Evolutionary conservation across 2,888 invertebrate species (phyloP).

Genomic region (Leuctra nigra): DNA sequence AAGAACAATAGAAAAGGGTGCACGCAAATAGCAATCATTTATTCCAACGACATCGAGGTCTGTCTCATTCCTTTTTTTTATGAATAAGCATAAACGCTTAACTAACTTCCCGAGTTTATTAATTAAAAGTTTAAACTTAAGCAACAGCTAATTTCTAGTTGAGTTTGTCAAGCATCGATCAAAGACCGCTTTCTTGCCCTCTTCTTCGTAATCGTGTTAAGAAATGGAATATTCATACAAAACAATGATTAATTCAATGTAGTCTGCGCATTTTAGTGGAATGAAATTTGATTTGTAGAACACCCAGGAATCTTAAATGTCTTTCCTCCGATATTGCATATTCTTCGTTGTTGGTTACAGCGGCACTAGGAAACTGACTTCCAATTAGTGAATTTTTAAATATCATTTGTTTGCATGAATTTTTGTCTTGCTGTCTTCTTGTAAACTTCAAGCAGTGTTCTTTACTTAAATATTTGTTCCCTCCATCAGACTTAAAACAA

Average conservation of each 20-base stretch:
- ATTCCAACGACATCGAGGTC: background rate
- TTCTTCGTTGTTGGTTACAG: background rate
- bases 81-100: constrained; percentile 24
- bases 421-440: background rate
- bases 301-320: constrained; percentile 15
- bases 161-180: constrained; percentile 20
- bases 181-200: constrained; percentile 20
- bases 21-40: background rate
- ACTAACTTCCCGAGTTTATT: constrained; percentile 17
- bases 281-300: constrained; percentile 25
- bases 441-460: no score
- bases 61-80: constrained; percentile 15
- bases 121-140: constrained; percentile 22
- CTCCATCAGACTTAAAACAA: no score
- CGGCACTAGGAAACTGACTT: background rate
- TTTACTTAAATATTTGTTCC: no score
- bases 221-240: constrained; percentile 27
- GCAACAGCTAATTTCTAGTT: constrained; percentile 11
- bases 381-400: background rate
- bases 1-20: constrained; percentile 4
- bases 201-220: constrained; percentile 22
- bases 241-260: constrained; percentile 23
- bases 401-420: background rate
- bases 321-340: constrained; percentile 17
- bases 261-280: constrained; percentile 21